Evolutionary conservation across 2,797 vertebrate species (phyloP), one percentile per base, ranked within the genome.

Genomic region (Gephyroberyx darwinii): DNA sequence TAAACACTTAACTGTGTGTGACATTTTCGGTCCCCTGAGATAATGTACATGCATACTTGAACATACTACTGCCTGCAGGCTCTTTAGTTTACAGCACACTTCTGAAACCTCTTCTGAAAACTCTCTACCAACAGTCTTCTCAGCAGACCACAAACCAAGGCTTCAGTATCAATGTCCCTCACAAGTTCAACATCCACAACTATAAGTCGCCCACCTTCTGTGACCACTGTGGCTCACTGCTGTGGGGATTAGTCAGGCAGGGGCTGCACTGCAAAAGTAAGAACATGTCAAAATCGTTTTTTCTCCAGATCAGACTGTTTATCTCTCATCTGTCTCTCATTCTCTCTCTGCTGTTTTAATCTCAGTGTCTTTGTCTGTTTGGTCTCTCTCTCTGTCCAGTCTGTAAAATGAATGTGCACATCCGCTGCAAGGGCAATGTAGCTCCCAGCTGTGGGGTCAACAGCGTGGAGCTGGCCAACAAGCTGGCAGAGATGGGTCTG

Each of bases 221-320:
- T 10, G 96, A 98, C 84, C 97, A 99, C 92, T 99, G 98, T 0
- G 98, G 98, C 43, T 99, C 98, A 1, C 90, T 99, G 87, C 94
- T 99, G 54, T 99, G 96, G 96, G 98, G 98, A 0, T 91, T 99
- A 19, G 92, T 99, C 86, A 84, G 93, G 7, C 98, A 99, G 90
- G 98, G 98, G 35, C 94, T 98, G 1, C 97, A 98, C 82, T 99
- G 98, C 91, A 97, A 97, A 94, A 97, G 97, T 99, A 93, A 95
- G 93, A 53, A 7, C 7, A 0, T 1, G n/a, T 19, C 19, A 5
- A 7, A 26, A 5, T 57, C 39, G 31, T 48, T 30, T 35, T 48
- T 9, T 19, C 6, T 5, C 5, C 20, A 37, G 3, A 51, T 64
- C 26, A 51, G 5, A 16, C 30, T 53, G 4, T 30, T 39, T 48